Conservation (phyloP, 2,888 invertebrate genomes). For the Apamea epomidion region DNA sequence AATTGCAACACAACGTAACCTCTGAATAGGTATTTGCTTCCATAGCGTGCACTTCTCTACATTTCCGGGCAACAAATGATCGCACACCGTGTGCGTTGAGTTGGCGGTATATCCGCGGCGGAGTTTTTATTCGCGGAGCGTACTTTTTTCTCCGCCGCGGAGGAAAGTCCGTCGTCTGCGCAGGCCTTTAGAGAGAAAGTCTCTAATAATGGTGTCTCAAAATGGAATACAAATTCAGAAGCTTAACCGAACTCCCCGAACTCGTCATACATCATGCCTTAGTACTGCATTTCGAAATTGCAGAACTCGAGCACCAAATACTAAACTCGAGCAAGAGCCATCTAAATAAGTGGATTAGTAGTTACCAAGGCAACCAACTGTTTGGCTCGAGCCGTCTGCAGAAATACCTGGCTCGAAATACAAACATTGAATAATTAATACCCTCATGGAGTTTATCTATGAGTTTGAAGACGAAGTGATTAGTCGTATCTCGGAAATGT, state of each 20-base stretch:
- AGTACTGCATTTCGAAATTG: conserved; percentile 29
- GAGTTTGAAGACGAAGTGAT: conserved; percentile 34
- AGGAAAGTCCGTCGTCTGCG: no score
- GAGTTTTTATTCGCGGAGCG: no score
- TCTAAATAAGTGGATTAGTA: conserved; percentile 48
- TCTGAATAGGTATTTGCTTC: no score
- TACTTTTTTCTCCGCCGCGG: no score
- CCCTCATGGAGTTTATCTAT: conserved; percentile 17
- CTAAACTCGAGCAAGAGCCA: conserved; percentile 13
- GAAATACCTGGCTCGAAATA: conserved; percentile 26
- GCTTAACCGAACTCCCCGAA: conserved; percentile 12
- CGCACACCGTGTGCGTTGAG: no score
- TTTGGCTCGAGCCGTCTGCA: conserved; percentile 18
- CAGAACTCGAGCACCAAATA: conserved; percentile 23
- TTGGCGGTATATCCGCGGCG: no score
- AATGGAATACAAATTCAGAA: background rate
- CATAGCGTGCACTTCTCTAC: no score
- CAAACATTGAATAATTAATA: conserved; percentile 54
- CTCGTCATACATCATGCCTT: conserved; percentile 2
- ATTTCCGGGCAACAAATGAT: no score
- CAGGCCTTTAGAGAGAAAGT: no score
- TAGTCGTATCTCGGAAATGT: conserved; percentile 30
- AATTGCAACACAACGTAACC: no score
- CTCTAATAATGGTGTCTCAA: background rate
- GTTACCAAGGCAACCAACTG: conserved; percentile 40